Conservation (phyloP, 2,113 vertebrate species). For the Hymenochirus boettgeri region DNA sequence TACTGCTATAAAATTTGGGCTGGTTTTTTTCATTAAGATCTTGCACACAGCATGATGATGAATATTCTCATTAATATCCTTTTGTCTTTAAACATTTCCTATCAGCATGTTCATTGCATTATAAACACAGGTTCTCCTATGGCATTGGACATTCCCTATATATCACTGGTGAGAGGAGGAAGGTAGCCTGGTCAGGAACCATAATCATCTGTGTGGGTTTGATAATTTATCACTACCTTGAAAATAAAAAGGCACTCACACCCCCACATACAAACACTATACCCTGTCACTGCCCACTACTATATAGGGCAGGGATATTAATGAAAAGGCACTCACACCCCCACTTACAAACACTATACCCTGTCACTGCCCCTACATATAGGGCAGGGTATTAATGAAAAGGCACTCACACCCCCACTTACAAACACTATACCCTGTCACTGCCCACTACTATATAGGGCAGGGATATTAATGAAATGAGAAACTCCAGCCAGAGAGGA, state of each 20-base stretch:
- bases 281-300: constrained; percentile 39
- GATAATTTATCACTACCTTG: constrained; percentile 18
- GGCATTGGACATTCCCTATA: constrained; percentile 29
- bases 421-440: too few species aligned
- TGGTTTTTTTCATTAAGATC: not conserved
- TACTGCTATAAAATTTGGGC: not conserved
- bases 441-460: too few species aligned
- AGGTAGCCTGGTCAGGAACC: constrained; percentile 28
- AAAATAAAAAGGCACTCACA: too few species aligned
- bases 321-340: too few species aligned
- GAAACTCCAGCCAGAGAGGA: too few species aligned
- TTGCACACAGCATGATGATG: constrained; percentile 4
- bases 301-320: constrained; percentile 39
- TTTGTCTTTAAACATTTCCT: constrained; percentile 7
- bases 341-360: too few species aligned
- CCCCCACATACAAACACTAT: constrained; percentile 33
- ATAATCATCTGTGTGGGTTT: constrained; percentile 1
- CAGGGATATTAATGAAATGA: too few species aligned
- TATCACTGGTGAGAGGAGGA: constrained; percentile 22
- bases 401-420: too few species aligned
- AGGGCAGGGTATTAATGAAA: too few species aligned
- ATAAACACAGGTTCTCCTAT: constrained; percentile 1
- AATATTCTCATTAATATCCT: constrained; percentile 25
- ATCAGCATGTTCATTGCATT: constrained; percentile 15
- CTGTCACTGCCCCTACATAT: too few species aligned